A percentile compares a stretch with the other conserved stretches of the same genome.
Conservation (phyloP, 2,113 vertebrate genomes). For the Fukomys damarensis region DNA sequence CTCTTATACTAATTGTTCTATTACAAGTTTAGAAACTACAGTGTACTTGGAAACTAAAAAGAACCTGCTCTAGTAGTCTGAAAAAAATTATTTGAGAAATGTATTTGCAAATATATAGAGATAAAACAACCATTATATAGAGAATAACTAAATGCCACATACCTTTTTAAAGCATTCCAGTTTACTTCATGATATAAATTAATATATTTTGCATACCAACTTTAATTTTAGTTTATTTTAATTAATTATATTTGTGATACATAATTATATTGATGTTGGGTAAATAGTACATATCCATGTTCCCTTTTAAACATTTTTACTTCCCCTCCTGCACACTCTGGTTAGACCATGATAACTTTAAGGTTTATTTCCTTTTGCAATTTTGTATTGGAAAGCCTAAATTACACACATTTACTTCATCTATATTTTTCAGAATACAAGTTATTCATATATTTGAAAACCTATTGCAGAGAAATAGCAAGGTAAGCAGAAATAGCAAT, state of each 20-base stretch:
- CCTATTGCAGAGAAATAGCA: not conserved
- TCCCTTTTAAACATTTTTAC: not conserved
- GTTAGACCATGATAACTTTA: not conserved
- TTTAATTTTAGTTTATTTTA: not conserved
- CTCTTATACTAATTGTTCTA: not conserved
- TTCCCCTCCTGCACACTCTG: not conserved
- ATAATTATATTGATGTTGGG: not conserved
- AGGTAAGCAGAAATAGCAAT: not conserved
- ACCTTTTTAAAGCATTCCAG: not conserved
- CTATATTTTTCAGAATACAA: slow-evolving; percentile 14
- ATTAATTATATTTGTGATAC: not conserved
- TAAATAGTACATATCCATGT: not conserved
- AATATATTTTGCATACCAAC: not conserved
- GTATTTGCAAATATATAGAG: not conserved
- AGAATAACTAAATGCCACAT: not conserved
- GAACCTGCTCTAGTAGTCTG: not conserved
- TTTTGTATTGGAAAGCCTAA: not conserved
- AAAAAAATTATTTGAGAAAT: not conserved
- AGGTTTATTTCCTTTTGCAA: not conserved
- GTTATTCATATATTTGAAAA: not conserved
- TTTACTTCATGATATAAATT: not conserved
- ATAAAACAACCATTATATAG: not conserved
- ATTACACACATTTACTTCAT: not conserved
- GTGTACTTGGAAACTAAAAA: not conserved
- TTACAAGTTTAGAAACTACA: not conserved